Base-by-base conservation (phyloP, 1,140 invertebrate genomes). In the Diorhabda sublineata region DNA sequence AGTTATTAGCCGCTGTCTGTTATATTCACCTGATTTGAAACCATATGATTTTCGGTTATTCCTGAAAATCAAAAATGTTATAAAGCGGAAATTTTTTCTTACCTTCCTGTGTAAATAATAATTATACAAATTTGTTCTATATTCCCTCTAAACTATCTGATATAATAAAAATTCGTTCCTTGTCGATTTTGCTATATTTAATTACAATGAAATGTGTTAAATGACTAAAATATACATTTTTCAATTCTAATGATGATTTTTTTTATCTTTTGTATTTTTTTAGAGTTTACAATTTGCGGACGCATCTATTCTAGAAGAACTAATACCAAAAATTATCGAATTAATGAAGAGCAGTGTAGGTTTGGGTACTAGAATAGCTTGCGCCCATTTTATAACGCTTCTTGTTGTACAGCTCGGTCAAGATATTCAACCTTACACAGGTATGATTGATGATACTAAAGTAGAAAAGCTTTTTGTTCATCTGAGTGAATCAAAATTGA, bases 251-350 rank as follows among this genome's bases (percentile, higher is more conserved):
- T 58, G 57, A 58, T 26, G 9, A 7, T n/a, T 3, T 58, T n/a
- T 26, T 26, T 26, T 26, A 26, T 26, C 26, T 26, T 26, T 26
- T 26, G 26, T 26, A 26, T 71, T 64, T 76, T 82, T 84, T 42
- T 81, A 94, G 89, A 95, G 93, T 78, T 87, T 96, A 69, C 92
- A 92, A 70, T 94, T 90, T 78, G 87, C 95, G 45, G 91, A 94
- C 80, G 88, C 86, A 47, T 82, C 86, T 3, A 88, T 89, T 58
- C 83, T 96, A 74, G 89, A 91, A 75, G 89, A 92, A 67, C 86
- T 96, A 76, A 85, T 95, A 9, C 92, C 93, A 4, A 88, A 90
- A 77, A 83, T 97, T 1, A 83, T 92, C 44, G 95, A 97, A 69
- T 82, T 96, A 57, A 89, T 95, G 71, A 93, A 91, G 73, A 88